phyloP scores from a whole-genome alignment of 2,888 invertebrate genomes.

The Polyploca ridens region DNA sequence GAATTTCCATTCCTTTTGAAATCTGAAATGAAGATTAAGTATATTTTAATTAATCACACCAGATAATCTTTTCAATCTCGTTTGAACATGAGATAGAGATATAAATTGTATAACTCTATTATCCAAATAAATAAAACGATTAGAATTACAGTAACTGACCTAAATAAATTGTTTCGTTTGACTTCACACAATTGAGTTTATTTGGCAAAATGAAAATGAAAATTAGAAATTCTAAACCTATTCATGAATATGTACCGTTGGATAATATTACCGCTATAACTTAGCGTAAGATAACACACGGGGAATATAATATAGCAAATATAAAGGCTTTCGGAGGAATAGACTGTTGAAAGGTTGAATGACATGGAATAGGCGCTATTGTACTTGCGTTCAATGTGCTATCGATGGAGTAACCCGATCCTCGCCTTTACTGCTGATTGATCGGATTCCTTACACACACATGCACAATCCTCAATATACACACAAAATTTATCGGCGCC shows the following conservation, averaged over 20 bases:
- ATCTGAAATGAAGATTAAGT: too few species aligned
- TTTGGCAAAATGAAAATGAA: too few species aligned
- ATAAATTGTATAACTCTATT: too few species aligned
- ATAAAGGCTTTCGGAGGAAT: neutral
- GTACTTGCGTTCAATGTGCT: neutral
- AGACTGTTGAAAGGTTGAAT: neutral
- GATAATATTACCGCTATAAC: neutral
- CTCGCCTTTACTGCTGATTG: slow-evolving; percentile 13
- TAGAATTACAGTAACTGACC: too few species aligned
- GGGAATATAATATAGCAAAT: slow-evolving; percentile 1
- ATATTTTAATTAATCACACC: too few species aligned
- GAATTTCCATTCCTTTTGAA: too few species aligned
- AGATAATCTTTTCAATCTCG: too few species aligned
- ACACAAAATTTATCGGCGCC: neutral
- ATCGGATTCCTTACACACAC: slow-evolving; percentile 10
- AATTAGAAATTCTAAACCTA: too few species aligned
- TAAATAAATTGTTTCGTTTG: too few species aligned
- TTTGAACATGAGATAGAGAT: too few species aligned
- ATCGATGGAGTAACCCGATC: slow-evolving; percentile 11
- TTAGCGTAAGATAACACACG: neutral
- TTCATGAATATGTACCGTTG: neutral
- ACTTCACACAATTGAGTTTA: too few species aligned
- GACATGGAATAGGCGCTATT: slow-evolving; percentile 2
- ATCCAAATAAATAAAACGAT: too few species aligned
- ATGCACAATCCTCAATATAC: neutral